Base-by-base conservation (phyloP, 2,113 vertebrate species). In the Mastomys coucha region DNA sequence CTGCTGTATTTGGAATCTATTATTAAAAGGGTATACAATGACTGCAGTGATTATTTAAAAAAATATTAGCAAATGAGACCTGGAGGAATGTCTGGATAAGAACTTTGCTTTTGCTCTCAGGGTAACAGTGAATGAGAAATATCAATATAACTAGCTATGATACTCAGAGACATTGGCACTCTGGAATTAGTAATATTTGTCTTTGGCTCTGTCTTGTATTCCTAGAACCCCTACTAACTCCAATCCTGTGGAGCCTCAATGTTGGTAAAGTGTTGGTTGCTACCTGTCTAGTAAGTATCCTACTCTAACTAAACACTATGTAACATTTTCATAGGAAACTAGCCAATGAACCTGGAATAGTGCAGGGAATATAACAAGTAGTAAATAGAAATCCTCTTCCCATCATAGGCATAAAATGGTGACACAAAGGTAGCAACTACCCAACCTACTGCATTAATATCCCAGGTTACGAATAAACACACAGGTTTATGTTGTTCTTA, bases 31-130 rank as follows among this genome's bases (percentile, higher is more conserved):
- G 73, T 91, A 56, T 60, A 88, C 89, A 87, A 24, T 31, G 28
- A 84, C 36, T 81, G 2, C 22, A 63, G 93, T 9, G 3, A 72
- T 95, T 86, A 28, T 80, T 96, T 69, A 0, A 45, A 42, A 88
- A 96, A 92, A 76, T 65, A 60, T 31, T 75, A n/a, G 45, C 53
- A 94, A 96, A 63, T 26, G 56, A n/a, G 60, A 88, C 26, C 26
- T 65, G 42, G 7, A 77, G 82, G 2, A 90, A 45, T 93, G 16
- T 8, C 17, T 56, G 17, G 17, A 81, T 69, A 6, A 65, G 31
- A 16, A 58, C 1, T 88, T n/a, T 80, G 11, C 24, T 88, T 87
- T 70, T 36, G 14, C 33, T 80, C 39, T 94, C 11, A 56, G 65
- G 7, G 1, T 87, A 69, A 93, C 12, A 65, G 19, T 92, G 39